Base-by-base conservation (phyloP, 2,888 invertebrate species). In the Aphodius granarius region DNA sequence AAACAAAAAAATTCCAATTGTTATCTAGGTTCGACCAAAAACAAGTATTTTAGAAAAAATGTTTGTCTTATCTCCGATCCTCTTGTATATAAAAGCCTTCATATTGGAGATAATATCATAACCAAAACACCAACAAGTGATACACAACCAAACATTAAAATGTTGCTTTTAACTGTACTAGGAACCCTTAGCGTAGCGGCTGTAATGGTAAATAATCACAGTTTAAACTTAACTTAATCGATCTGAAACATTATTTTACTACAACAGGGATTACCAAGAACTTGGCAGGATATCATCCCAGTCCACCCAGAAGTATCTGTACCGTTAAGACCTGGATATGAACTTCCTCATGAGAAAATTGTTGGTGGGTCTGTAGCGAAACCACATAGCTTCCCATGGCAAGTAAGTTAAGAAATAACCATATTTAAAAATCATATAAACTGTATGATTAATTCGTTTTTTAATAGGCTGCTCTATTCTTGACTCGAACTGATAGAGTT, bases 401-500 rank as follows among this genome's bases (percentile, higher is more conserved):
- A 72, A 72, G 72, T 23, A 71, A 65, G 65, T 18, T 18, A 65
- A 65, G 19, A 18, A 15, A 18, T 9, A 13, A 1, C 6, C 6
- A 3, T 15, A 18, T 15, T 13, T 18, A 17, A 17, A 65, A 18
- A 65, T 65, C 4, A 1, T 65, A 0, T 2, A 15, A 6, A 66
- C 73, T 13, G 6, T 43, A 9, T 43, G 43, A 43, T 43, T 43
- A 1, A 3, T 0, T 43, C 43, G 9, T 81, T 81, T n/a, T n/a
- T 13, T 79, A 75, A 73, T 81, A 82, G 79, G 82, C 80, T 75
- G 79, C 62, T 22, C 71, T 78, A 18, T 73, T 78, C 21, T 74
- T 79, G 64, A 75, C 73, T 66, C 66, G 17, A 19, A 21, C 75
- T 16, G 73, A 72, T 9, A 86, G 86, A 76, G 77, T 88, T 22